Conservation (phyloP, 1,140 invertebrate species). For the Schmidtea mediterranea region DNA sequence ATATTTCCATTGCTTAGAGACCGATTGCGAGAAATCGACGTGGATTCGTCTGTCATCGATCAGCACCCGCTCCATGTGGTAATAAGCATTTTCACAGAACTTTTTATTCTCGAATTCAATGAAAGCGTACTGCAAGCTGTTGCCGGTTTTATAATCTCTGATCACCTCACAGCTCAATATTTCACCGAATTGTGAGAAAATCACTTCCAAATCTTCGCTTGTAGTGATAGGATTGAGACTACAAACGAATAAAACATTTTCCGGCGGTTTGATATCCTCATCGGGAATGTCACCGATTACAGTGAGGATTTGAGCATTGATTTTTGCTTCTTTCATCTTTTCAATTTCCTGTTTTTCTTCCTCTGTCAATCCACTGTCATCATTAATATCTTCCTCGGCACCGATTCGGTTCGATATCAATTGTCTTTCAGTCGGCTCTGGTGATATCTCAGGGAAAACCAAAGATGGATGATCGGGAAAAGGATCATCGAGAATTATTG, state of each 20-base stretch:
- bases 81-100: constrained; percentile 59
- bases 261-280: constrained; percentile 81
- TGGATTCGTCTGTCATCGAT: constrained; percentile 95
- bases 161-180: constrained; percentile 89
- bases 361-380: constrained; percentile 3
- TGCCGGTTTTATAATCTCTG: constrained; percentile 59
- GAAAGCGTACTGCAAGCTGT: constrained; percentile 94
- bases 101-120: constrained; percentile 73
- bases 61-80: constrained; percentile 98
- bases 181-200: constrained; percentile 81
- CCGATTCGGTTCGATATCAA: constrained; percentile 20
- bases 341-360: constrained; percentile 2
- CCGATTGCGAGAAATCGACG: constrained; percentile 95
- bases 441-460: constrained; percentile 6
- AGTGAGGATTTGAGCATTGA: constrained; percentile 1
- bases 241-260: constrained; percentile 96
- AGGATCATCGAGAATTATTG: constrained; percentile 79
- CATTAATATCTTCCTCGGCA: constrained; percentile 3
- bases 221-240: constrained; percentile 97
- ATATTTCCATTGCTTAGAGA: constrained; percentile 38
- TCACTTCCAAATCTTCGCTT: constrained; percentile 85
- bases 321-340: constrained; percentile 1
- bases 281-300: constrained; percentile 69
- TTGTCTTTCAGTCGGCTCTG: constrained; percentile 47
- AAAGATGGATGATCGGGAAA: constrained; percentile 58